Evolutionary conservation across 2,113 vertebrate species (phyloP).

Genomic region (Theristicus caerulescens): DNA sequence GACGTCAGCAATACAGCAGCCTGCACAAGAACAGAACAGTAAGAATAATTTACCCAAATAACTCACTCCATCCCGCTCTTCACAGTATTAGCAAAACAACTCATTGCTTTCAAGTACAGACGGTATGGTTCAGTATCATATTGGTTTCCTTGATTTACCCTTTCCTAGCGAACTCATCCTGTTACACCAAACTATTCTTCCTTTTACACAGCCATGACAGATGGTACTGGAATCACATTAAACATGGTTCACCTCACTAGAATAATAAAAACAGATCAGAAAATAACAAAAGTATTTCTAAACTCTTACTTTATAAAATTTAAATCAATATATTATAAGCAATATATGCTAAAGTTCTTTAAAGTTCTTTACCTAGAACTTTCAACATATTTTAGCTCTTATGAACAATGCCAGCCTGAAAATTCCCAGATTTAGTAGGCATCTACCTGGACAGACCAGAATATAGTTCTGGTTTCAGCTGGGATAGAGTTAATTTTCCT

Average conservation of each 20-base stretch:
- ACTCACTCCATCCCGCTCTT: not conserved
- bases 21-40: slow-evolving; percentile 63
- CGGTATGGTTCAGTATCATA: fast-evolving
- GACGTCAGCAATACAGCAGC: slow-evolving; percentile 53
- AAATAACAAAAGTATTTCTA: not conserved
- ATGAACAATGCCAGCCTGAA: not conserved
- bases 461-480: not conserved
- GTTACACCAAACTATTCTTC: not conserved
- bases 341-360: not conserved
- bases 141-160: not conserved
- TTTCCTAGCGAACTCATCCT: not conserved
- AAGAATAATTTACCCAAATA: not conserved
- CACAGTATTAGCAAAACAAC: not conserved
- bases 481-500: too few species aligned
- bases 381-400: not conserved
- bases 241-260: not conserved
- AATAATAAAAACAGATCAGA: not conserved
- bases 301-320: not conserved
- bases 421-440: not conserved
- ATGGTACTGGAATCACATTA: not conserved
- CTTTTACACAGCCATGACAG: not conserved
- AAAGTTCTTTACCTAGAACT: not conserved
- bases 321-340: not conserved
- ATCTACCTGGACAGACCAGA: not conserved
- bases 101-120: not conserved